Base-by-base conservation (phyloP, 2,888 invertebrate genomes). In the Molorchus minor region DNA sequence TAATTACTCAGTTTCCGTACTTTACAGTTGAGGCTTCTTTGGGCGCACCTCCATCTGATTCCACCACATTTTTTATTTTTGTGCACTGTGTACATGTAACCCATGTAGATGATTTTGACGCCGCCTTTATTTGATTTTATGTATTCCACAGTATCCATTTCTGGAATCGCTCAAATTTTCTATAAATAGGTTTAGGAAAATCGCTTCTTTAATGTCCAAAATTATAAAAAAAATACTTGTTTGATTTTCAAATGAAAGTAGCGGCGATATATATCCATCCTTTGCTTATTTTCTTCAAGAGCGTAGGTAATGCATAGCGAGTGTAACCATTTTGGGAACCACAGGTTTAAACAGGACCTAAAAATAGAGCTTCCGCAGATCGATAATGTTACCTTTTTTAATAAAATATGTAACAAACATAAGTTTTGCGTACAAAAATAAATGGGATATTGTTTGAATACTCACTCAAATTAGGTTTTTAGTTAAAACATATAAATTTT, bases 51-150 rank as follows among this genome's bases (percentile, higher is more conserved):
- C 82, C 82, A 83, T 1, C 83, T 75, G 15, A 82, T 80, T 12
- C 78, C 80, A 8, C 77, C 77, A 1, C 79, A 77, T 65, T 80
- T 80, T 5, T 76, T 68, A 53, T 77, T 79, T 62, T 82, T 82
- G 61, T 83, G 82, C 45, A 83, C 75, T 0, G 82, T 83, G 67
- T 83, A 83, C 81, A 82, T 82, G 52, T 79, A 82, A 3, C 82
- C 81, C 7, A 74, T 74, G 62, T 82, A 78, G 51, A 83, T 82
- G 12, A 83, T 71, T 71, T 82, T 82, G 51, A 81, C 77, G 0
- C 82, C 82, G 0, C 83, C 82, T 69, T 82, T 83, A 66, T 82
- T 82, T 12, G 82, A 82, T 43, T 63, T 65, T 13, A 70, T 58
- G 35, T 65, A 60, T 51, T 68, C 65, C 15, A 62, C 49, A 53